These are phyloP conservation scores for Oreochromis aureus DNA, from an alignment of 2,113 vertebrate species.

Conservation along the genomic window DNA sequence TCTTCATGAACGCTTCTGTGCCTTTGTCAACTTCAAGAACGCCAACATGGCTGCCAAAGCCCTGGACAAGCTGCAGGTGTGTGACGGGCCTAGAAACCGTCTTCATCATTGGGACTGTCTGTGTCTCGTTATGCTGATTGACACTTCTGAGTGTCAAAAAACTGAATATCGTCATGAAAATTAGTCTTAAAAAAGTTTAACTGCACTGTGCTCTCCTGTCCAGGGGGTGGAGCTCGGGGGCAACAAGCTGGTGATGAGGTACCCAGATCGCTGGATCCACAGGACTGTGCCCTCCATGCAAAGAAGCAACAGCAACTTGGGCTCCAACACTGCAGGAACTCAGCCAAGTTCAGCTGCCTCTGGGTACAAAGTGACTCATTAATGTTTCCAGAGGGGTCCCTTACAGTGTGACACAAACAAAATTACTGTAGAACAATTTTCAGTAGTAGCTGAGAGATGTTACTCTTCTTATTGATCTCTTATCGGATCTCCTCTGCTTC, in stretches of 20 bases:
- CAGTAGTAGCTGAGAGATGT: not conserved
- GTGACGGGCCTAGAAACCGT: not conserved
- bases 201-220: not conserved
- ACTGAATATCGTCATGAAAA: not conserved
- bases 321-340: not conserved
- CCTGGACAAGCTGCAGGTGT: slow-evolving; percentile 54
- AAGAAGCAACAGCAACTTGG: not conserved
- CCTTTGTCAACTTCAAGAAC: slow-evolving; percentile 69
- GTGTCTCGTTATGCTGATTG: not conserved
- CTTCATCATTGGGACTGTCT: not conserved
- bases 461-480: not conserved
- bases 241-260: slow-evolving; percentile 68
- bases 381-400: not conserved
- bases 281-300: not conserved
- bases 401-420: not conserved
- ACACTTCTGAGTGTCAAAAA: not conserved
- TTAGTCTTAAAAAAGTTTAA: not conserved
- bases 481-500: not conserved
- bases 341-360: not conserved
- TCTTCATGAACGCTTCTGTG: slow-evolving; percentile 50
- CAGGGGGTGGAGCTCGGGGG: slow-evolving; percentile 66
- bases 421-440: not conserved
- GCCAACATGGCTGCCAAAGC: slow-evolving; percentile 52
- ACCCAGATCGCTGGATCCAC: slow-evolving; percentile 64
- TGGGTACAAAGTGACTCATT: not conserved